Evolutionary conservation across 30 jellyfish, hydroid and myxozoan species (phyloP).

Genomic region (Sanderia malayensis): DNA sequence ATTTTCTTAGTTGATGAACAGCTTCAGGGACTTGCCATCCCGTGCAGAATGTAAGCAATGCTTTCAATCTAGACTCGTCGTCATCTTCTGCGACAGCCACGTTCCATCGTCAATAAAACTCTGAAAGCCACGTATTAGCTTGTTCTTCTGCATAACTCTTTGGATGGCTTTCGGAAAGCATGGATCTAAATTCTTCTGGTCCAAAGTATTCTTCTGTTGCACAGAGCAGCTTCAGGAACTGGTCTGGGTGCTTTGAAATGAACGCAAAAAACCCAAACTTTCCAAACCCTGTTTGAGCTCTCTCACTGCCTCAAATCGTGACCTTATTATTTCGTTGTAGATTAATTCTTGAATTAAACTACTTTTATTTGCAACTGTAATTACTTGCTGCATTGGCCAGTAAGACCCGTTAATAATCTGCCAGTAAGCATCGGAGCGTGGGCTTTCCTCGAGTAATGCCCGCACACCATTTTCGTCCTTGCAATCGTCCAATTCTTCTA

Average conservation of each 20-base stretch:
- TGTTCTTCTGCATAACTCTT: constrained; percentile 20
- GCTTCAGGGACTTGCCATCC: constrained; percentile 18
- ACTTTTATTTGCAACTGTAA: neutral
- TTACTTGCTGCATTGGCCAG: constrained; percentile 13
- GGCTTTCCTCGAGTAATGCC: constrained; percentile 2
- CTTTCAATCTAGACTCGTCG: neutral
- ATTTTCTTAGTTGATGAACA: too few species aligned
- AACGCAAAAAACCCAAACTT: constrained; percentile 14
- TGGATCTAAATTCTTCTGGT: constrained; percentile 8
- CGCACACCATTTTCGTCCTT: constrained; percentile 4
- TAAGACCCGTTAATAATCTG: constrained; percentile 12
- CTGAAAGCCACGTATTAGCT: constrained; percentile 21
- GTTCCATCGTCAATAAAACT: neutral
- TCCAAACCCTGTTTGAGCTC: constrained; percentile 33
- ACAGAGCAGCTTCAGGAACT: neutral
- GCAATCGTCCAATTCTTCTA: constrained; percentile 10
- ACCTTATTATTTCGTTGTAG: constrained; percentile 3
- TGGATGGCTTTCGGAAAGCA: constrained; percentile 5
- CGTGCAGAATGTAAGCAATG: constrained; percentile 11
- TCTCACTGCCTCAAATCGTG: neutral
- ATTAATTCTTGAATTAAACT: constrained; percentile 10
- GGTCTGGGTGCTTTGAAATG: constrained; percentile 14
- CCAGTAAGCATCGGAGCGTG: constrained; percentile 23
- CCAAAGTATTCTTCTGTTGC: neutral
- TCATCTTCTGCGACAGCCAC: neutral